Conservation (phyloP, 1,140 invertebrate species). For the Pectinophora gossypiella region DNA sequence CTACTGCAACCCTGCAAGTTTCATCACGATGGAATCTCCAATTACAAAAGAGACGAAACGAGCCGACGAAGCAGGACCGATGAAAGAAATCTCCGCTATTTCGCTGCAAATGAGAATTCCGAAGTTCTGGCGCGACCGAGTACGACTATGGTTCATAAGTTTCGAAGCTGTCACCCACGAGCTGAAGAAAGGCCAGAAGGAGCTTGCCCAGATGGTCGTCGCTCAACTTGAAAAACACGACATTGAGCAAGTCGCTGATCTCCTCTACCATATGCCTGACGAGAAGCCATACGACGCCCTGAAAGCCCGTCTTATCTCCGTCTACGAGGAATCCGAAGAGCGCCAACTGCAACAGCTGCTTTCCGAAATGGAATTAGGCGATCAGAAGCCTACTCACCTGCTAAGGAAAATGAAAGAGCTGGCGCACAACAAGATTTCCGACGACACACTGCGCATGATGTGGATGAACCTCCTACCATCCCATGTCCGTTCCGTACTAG, state of each 20-base stretch:
- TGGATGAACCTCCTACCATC: constrained; percentile 15
- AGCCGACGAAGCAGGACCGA: neutral
- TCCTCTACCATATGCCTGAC: neutral
- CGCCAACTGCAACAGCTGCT: constrained; percentile 22
- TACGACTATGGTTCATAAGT: neutral
- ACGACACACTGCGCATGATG: constrained; percentile 12
- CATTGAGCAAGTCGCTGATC: neutral
- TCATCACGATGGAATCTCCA: too few species aligned
- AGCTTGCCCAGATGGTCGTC: neutral
- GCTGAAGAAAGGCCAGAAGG: neutral
- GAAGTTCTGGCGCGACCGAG: neutral
- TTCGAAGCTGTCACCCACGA: constrained; percentile 1
- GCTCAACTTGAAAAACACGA: neutral
- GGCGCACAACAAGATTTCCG: constrained; percentile 6
- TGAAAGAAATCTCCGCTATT: neutral
- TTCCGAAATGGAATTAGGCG: constrained; percentile 20
- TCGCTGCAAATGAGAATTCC: neutral
- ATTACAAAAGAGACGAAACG: too few species aligned
- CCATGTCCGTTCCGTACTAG: constrained; percentile 4
- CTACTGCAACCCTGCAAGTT: too few species aligned
- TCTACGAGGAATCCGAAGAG: constrained; percentile 3
- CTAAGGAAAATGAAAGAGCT: constrained; percentile 18
- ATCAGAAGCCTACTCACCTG: constrained; percentile 21
- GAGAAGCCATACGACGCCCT: neutral
- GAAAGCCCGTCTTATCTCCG: neutral